Evolutionary conservation across 2,797 vertebrate species (phyloP).

Genomic region (Phataginus tetradactyla): DNA sequence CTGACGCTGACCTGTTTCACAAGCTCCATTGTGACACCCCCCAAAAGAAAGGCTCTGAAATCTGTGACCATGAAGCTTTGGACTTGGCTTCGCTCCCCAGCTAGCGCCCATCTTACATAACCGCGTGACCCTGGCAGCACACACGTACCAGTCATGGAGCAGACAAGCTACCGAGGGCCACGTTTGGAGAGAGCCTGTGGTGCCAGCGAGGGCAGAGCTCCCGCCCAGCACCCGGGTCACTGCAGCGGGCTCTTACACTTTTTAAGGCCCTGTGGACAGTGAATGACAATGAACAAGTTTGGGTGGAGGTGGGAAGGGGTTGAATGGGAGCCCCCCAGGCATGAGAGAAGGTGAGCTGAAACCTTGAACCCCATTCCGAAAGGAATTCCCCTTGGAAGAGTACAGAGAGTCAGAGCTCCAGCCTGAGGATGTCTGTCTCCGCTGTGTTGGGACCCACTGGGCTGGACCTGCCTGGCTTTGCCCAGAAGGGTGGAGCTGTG

Average conservation of each 20-base stretch:
- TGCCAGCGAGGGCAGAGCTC: slow-evolving; percentile 55
- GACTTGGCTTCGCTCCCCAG: slow-evolving; percentile 20
- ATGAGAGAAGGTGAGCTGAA: neutral
- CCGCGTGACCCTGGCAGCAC: slow-evolving; percentile 60
- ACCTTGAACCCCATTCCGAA: neutral
- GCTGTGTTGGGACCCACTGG: neutral
- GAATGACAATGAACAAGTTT: neutral
- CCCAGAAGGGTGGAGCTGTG: neutral
- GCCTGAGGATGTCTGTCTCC: neutral
- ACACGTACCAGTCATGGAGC: neutral
- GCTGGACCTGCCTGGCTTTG: neutral
- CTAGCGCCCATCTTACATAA: slow-evolving; percentile 56
- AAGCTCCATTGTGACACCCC: slow-evolving; percentile 71
- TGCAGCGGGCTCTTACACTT: neutral
- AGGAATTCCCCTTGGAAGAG: neutral
- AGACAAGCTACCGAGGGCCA: neutral
- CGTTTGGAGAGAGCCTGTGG: slow-evolving; percentile 59
- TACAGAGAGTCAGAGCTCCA: neutral
- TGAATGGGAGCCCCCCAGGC: neutral
- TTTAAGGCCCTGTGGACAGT: slow-evolving; percentile 65
- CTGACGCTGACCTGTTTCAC: slow-evolving; percentile 46
- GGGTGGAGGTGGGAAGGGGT: neutral
- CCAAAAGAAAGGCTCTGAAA: slow-evolving; percentile 80
- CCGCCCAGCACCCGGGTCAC: neutral
- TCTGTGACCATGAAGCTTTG: slow-evolving; percentile 78